A percentile compares a stretch with the other conserved stretches of the same genome.
phyloP scores from a whole-genome alignment of 1,140 invertebrate genomes.

The Hycleus phaleratus region DNA sequence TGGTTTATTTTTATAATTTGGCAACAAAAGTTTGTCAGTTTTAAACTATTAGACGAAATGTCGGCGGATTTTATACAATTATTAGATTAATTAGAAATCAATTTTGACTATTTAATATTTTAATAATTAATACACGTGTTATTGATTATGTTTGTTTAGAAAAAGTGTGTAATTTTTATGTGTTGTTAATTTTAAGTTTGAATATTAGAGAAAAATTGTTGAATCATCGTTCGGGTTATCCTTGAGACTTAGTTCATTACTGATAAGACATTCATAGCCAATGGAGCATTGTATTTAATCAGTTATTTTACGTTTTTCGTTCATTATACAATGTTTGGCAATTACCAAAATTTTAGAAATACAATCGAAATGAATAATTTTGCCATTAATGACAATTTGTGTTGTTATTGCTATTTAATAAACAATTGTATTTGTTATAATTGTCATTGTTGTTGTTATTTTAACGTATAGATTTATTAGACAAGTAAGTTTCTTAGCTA shows the following conservation, averaged over 20 bases:
- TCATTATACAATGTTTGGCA: constrained; percentile 14
- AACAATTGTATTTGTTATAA: constrained; percentile 3
- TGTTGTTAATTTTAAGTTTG: constrained; percentile 1
- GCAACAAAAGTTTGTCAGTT: no score
- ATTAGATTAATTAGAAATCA: no score
- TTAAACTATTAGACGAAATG: no score
- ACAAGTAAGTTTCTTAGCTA: no score
- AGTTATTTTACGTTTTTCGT: constrained; percentile 13
- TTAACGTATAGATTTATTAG: no score
- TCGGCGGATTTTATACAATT: no score
- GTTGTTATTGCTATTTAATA: constrained; percentile 17
- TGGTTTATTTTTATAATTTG: no score
- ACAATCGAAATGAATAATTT: constrained; percentile 11
- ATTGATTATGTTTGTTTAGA: no score
- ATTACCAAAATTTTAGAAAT: constrained; percentile 8
- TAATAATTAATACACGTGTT: no score
- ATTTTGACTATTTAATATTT: no score
- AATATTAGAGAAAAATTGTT: constrained; percentile 10
- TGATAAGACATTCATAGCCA: constrained; percentile 15
- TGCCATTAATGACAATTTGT: not conserved
- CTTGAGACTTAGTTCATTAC: constrained; percentile 16
- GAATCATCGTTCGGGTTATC: constrained; percentile 20
- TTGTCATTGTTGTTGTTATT: constrained; percentile 19
- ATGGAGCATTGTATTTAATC: constrained; percentile 9
- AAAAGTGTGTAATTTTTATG: not conserved